A percentile compares a stretch with the other conserved stretches of the same genome.
Evolutionary conservation across 1,140 invertebrate genomes (phyloP).

Genomic region (Zaprionus capensis): DNA sequence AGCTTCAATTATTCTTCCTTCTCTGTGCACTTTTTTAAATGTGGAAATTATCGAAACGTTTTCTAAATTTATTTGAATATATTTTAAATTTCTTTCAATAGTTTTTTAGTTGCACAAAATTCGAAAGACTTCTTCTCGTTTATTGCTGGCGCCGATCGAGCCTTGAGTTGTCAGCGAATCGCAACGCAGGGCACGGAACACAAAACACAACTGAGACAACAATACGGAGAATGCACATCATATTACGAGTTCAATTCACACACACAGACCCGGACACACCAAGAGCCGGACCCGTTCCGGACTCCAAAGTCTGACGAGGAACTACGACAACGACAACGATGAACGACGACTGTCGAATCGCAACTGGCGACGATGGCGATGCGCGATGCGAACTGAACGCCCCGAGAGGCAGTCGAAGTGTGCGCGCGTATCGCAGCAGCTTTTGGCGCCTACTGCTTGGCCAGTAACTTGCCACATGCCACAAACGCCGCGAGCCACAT

Average conservation of each 20-base stretch:
- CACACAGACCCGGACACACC: neutral
- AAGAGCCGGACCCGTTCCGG: neutral
- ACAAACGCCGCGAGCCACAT: neutral
- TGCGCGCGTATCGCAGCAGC: constrained; percentile 49
- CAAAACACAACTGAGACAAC: constrained; percentile 65
- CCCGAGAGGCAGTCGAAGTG: constrained; percentile 56
- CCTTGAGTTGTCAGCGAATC: constrained; percentile 33
- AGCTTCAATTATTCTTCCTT: neutral
- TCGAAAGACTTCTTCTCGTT: neutral
- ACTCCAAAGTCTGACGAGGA: neutral
- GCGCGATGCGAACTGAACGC: constrained; percentile 29
- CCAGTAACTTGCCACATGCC: constrained; percentile 20
- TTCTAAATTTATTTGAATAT: constrained; percentile 1
- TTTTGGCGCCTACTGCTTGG: constrained; percentile 46
- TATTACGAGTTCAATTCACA: constrained; percentile 14
- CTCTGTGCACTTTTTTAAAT: neutral
- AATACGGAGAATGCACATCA: constrained; percentile 40
- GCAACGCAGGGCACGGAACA: constrained; percentile 45
- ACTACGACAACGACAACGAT: constrained; percentile 14
- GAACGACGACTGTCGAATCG: constrained; percentile 18
- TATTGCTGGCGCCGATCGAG: neutral
- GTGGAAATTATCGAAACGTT: neutral
- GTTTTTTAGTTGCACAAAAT: neutral
- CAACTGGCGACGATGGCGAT: constrained; percentile 10
- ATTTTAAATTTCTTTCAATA: neutral